Evolutionary conservation across 1,140 invertebrate species (phyloP), one percentile per base, ranked within the genome.

Genomic region (Bombus superbus): DNA sequence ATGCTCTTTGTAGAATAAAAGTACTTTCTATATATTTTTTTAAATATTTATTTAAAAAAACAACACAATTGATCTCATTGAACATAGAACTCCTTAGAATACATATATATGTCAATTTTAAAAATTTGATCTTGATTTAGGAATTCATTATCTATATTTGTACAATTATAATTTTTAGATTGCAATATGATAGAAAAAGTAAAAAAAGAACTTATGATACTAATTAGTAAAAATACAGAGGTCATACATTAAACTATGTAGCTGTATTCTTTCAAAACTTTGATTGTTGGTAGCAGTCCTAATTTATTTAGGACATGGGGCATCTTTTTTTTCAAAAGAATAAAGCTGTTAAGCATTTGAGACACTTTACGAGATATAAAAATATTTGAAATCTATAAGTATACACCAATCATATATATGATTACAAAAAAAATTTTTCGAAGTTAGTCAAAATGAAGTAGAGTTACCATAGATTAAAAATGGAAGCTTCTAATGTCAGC

Each of bases 211-310:
- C 42, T 76, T 77, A 57, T 53, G 10, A 18, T 80, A 85, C 28
- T 32, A 1, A 62, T 80, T 84, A 84, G 32, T 84, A 68, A 47
- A 84, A 72, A 80, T 84, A 84, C 83, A 84, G 25, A 32, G 18
- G 53, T 15, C 47, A 59, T 59, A 44, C 28, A 32, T 64, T 64
- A 62, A 64, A 75, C 11, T 35, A 47, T 79, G 32, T 44, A 32
- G n/a, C 35, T 35, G 13, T 47, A 62, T 72, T 53, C 71, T 64
- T 74, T 74, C 38, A 71, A 74, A 66, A 47, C 8, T 44, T 10
- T 25, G 1, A 82, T 75, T 44, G 3, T n/a, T 28, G 2, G 15
- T 62, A 47, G 18, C 22, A 57, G 35, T 44, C 8, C 8, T 47
- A n/a, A 35, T 28, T 47, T 76, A n/a, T 25, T 76, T 80, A 38